Percentiles rank a stretch among this genome's conserved stretches.
phyloP scores from a whole-genome alignment of 2,888 invertebrate genomes.

The Charanyca ferruginea region DNA sequence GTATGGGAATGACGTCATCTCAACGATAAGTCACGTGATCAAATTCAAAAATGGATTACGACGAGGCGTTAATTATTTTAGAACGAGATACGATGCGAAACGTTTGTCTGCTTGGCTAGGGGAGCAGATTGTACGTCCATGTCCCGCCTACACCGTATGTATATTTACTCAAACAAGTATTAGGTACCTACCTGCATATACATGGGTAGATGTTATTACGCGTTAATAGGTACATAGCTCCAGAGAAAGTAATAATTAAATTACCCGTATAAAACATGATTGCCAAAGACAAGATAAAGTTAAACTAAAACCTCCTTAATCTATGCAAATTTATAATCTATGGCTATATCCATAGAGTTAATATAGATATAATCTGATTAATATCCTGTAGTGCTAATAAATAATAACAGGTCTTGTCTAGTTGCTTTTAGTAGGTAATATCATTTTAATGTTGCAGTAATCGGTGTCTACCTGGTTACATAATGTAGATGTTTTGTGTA shows the following conservation, averaged over 20 bases:
- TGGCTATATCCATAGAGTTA: slow-evolving; percentile 19
- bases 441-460: slow-evolving; percentile 14
- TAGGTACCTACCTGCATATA: too few species aligned
- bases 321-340: slow-evolving; percentile 21
- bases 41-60: too few species aligned
- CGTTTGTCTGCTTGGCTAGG: too few species aligned
- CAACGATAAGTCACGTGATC: too few species aligned
- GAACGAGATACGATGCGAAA: too few species aligned
- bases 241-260: slow-evolving; percentile 25
- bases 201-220: too few species aligned
- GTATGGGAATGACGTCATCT: too few species aligned
- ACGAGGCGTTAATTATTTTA: too few species aligned
- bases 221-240: background rate
- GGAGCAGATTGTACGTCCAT: too few species aligned
- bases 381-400: slow-evolving; percentile 25
- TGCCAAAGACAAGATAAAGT: slow-evolving; percentile 22
- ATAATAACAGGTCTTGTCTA: slow-evolving; percentile 19
- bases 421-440: slow-evolving; percentile 11
- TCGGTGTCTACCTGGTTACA: background rate
- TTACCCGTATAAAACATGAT: slow-evolving; percentile 4
- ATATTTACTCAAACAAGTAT: too few species aligned
- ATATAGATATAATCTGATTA: slow-evolving; percentile 26
- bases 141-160: too few species aligned
- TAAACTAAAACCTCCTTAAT: slow-evolving; percentile 32
- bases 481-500: background rate